Conservation (phyloP, 2,888 invertebrate genomes). For the Diaperis boleti region DNA sequence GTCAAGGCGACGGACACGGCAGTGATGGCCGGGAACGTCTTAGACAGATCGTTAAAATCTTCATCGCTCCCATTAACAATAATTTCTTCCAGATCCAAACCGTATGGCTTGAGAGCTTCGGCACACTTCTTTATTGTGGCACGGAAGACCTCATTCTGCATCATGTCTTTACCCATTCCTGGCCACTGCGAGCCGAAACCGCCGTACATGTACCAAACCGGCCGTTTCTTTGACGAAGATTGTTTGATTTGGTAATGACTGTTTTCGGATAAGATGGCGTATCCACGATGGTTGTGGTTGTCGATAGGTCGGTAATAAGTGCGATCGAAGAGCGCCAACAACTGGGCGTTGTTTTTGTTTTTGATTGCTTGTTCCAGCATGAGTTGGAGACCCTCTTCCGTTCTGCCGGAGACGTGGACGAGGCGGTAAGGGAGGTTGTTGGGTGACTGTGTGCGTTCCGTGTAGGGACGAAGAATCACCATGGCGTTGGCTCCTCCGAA, state of each 20-base stretch:
- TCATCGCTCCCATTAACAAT: constrained; percentile 67
- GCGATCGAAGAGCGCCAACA: constrained; percentile 78
- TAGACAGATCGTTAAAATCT: constrained; percentile 68
- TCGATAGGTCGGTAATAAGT: constrained; percentile 76
- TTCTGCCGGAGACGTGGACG: constrained; percentile 73
- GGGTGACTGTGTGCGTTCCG: constrained; percentile 57
- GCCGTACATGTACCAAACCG: constrained; percentile 76
- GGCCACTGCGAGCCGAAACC: constrained; percentile 79
- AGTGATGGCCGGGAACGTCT: constrained; percentile 72
- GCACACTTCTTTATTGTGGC: constrained; percentile 70
- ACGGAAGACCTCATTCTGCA: constrained; percentile 71
- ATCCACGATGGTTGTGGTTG: constrained; percentile 85
- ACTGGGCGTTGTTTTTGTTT: constrained; percentile 74
- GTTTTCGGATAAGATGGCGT: constrained; percentile 70
- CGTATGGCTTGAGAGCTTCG: constrained; percentile 67
- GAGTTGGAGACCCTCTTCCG: constrained; percentile 77
- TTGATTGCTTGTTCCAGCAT: constrained; percentile 73
- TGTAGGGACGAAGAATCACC: constrained; percentile 65
- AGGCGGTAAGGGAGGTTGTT: constrained; percentile 63
- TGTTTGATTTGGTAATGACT: constrained; percentile 3
- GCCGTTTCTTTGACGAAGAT: constrained; percentile 53
- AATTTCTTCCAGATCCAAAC: constrained; percentile 69
- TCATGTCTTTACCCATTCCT: constrained; percentile 73
- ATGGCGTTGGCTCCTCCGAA: constrained; percentile 73
- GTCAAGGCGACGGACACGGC: constrained; percentile 82